Base-by-base conservation (phyloP, 1,140 invertebrate species). In the Hetaerina americana region DNA sequence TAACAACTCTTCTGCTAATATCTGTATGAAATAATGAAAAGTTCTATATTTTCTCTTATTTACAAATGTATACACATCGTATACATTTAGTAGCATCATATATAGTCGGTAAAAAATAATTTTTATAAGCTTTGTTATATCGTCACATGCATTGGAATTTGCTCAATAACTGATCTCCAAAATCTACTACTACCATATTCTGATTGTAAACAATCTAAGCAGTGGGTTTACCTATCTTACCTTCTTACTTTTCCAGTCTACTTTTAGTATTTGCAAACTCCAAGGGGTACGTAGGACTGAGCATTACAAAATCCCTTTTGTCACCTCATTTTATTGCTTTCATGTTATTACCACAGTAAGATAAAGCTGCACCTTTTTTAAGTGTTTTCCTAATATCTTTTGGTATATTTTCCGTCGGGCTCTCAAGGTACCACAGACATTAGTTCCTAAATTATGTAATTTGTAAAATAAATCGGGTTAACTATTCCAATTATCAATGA, bases 111-210 rank as follows among this genome's bases (percentile, higher is more conserved):
- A 70, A 74, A 73, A 70, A 74, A 40, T 8, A 40, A 68, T 74
- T 72, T 75, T 57, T 75, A 72, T 70, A 29, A 74, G 49, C 72
- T 49, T 75, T 74, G 29, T 72, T 73, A 27, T 68, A 27, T 71
- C 74, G 66, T 70, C 69, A 71, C 73, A 75, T 72, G 10, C 70
- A 71, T 25, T 74, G 73, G 71, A 5, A n/a, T n/a, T n/a, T n/a
- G n/a, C 68, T 74, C 27, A 76, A 27, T 49, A 72, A 72, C 66
- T 74, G 66, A 26, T 76, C 75, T 28, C 73, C 70, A 68, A 49
- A 27, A 72, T 81, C 80, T 1, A 82, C 78, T 27, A 73, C 71
- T 26, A 78, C 79, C 78, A 82, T 82, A 72, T 76, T 78, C 72
- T 74, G 68, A 73, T 77, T 78, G 72, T 81, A 82, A 69, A 78